These are phyloP conservation scores for Napeogenes inachia DNA, from an alignment of 2,888 invertebrate species.

Conservation along the genomic window DNA sequence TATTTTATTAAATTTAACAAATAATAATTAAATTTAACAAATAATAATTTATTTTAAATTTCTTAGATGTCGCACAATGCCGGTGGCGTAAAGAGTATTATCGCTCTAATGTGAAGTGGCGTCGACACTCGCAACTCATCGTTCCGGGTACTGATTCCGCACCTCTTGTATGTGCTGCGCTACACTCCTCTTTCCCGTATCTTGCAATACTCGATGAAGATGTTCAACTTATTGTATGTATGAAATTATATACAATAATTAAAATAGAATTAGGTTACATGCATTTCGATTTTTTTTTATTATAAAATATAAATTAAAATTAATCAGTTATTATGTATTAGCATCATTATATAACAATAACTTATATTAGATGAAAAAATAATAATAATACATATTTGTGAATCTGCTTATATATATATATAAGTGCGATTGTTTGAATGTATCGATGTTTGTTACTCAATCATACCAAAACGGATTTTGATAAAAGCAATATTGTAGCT, in stretches of 20 bases:
- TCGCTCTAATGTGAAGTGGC: conserved; percentile 33
- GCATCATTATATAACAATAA: neutral
- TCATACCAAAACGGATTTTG: too few relatives aligned
- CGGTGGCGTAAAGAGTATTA: conserved; percentile 48
- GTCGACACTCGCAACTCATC: conserved; percentile 23
- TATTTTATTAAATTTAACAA: too few relatives aligned
- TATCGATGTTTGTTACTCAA: too few relatives aligned
- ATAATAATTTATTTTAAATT: too few relatives aligned
- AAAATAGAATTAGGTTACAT: neutral
- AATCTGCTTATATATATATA: too few relatives aligned
- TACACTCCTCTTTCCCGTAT: conserved; percentile 27
- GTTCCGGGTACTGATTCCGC: conserved; percentile 16
- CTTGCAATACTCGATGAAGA: conserved; percentile 43
- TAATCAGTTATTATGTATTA: too few relatives aligned
- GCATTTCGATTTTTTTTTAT: neutral
- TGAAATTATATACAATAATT: neutral
- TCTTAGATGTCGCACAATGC: neutral
- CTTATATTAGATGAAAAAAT: neutral
- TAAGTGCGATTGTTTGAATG: too few relatives aligned
- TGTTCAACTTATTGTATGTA: conserved; percentile 35
- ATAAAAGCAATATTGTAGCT: too few relatives aligned
- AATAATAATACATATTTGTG: too few relatives aligned
- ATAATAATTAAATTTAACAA: too few relatives aligned
- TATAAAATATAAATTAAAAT: too few relatives aligned
- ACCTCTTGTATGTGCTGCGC: conserved; percentile 37